phyloP scores from a whole-genome alignment of 2,797 vertebrate species.

The Tenualosa ilisha region DNA sequence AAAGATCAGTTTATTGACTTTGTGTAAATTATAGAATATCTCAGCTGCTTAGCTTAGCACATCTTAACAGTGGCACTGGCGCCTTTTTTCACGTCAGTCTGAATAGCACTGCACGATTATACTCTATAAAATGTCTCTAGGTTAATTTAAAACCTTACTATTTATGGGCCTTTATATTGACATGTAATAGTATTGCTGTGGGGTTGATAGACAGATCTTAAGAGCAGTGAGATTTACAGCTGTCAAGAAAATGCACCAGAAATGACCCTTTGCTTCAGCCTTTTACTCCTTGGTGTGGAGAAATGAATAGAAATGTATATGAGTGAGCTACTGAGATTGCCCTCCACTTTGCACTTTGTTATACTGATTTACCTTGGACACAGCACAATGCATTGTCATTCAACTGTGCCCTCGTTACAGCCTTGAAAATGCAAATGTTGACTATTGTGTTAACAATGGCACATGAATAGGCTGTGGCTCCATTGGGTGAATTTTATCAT shows the following conservation, averaged over 20 bases:
- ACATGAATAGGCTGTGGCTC: not conserved
- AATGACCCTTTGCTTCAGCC: not conserved
- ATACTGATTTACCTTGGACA: not conserved
- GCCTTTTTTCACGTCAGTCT: no score
- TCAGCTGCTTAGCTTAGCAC: no score
- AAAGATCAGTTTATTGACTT: no score
- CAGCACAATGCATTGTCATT: slow-evolving; percentile 1
- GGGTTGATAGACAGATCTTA: not conserved
- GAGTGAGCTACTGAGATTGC: not conserved
- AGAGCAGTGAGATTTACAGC: not conserved
- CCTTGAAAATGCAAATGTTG: not conserved
- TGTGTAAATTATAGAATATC: no score
- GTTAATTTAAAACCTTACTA: not conserved
- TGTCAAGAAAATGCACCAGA: not conserved
- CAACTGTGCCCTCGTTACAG: not conserved
- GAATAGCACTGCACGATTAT: not conserved
- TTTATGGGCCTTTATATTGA: not conserved
- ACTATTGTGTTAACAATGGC: slow-evolving; percentile 4
- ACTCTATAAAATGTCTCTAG: not conserved
- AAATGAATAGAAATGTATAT: slow-evolving; percentile 11
- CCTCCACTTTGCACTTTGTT: not conserved
- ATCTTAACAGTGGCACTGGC: no score
- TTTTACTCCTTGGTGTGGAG: not conserved
- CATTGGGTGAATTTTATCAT: not conserved
- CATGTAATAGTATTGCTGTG: not conserved